Percentiles rank a stretch among this genome's conserved stretches.
Conservation (phyloP, 2,888 invertebrate species). For the Idaea straminata region DNA sequence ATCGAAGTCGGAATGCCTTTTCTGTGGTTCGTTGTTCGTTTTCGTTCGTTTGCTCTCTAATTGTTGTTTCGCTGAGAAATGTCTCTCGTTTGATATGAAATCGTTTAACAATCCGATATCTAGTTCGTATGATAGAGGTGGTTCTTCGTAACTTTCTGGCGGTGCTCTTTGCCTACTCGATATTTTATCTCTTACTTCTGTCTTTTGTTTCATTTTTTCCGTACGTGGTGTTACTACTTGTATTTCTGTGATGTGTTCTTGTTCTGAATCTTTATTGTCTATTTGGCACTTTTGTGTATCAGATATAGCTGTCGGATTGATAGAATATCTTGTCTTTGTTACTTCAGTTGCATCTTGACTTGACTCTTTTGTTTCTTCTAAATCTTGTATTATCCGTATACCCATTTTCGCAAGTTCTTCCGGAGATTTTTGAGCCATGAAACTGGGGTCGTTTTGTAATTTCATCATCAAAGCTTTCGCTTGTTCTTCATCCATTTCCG, state of each 20-base stretch:
- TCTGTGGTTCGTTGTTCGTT: constrained; percentile 70
- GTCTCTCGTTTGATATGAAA: constrained; percentile 71
- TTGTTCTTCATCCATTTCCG: constrained; percentile 70
- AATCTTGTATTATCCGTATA: constrained; percentile 64
- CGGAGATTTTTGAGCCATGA: constrained; percentile 69
- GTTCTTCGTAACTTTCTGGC: constrained; percentile 47
- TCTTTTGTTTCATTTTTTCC: constrained; percentile 55
- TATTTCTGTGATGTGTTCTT: constrained; percentile 87
- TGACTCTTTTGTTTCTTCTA: constrained; percentile 62
- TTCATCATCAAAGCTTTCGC: constrained; percentile 71
- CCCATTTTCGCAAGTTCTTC: constrained; percentile 70
- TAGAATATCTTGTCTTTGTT: constrained; percentile 69
- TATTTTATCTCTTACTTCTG: constrained; percentile 57
- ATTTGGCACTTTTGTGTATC: constrained; percentile 58
- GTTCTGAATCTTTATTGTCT: constrained; percentile 38
- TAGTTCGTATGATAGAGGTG: constrained; percentile 63
- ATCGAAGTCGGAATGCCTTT: constrained; percentile 75
- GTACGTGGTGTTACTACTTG: constrained; percentile 82
- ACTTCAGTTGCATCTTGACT: constrained; percentile 55
- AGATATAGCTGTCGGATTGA: constrained; percentile 65
- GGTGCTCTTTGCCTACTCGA: constrained; percentile 66
- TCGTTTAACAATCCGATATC: constrained; percentile 72
- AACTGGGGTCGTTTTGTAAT: constrained; percentile 69
- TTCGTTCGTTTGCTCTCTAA: constrained; percentile 66
- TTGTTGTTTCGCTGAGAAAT: constrained; percentile 66